Evolutionary conservation across 1,140 invertebrate genomes (phyloP).

Genomic region (Drosophila sp.): DNA sequence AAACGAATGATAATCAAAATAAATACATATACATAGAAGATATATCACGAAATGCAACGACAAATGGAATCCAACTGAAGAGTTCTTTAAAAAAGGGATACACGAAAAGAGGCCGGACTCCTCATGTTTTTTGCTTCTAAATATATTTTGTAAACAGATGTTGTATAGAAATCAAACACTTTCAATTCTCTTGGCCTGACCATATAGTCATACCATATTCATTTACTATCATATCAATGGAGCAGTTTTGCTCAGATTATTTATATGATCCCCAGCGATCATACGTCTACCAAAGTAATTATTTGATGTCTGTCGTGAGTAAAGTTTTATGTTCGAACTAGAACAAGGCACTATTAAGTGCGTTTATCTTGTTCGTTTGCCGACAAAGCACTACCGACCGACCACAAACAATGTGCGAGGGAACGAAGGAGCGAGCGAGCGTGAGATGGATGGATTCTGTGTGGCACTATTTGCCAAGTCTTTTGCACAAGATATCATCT

Average conservation of each 20-base stretch:
- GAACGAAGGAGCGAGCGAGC: background rate
- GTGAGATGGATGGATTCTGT: background rate
- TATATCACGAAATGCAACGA: background rate
- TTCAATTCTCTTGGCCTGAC: no score
- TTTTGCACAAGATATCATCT: constrained; percentile 2
- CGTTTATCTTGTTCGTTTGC: constrained; percentile 5
- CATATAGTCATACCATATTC: no score
- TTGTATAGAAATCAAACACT: no score
- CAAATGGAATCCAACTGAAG: background rate
- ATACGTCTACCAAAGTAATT: no score
- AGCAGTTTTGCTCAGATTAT: no score
- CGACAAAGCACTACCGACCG: background rate
- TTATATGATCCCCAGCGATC: no score
- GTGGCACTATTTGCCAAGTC: background rate
- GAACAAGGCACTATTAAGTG: constrained; percentile 1
- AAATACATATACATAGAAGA: background rate
- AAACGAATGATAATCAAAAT: constrained; percentile 2
- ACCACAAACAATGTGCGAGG: background rate
- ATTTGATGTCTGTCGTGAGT: background rate
- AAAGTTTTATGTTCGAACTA: background rate
- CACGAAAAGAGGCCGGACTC: no score
- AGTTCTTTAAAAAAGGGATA: no score
- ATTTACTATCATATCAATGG: no score
- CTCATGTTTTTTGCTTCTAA: no score
- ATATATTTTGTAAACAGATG: no score